Conservation (phyloP, 2,113 vertebrate genomes). For the Saimiri boliviensis region DNA sequence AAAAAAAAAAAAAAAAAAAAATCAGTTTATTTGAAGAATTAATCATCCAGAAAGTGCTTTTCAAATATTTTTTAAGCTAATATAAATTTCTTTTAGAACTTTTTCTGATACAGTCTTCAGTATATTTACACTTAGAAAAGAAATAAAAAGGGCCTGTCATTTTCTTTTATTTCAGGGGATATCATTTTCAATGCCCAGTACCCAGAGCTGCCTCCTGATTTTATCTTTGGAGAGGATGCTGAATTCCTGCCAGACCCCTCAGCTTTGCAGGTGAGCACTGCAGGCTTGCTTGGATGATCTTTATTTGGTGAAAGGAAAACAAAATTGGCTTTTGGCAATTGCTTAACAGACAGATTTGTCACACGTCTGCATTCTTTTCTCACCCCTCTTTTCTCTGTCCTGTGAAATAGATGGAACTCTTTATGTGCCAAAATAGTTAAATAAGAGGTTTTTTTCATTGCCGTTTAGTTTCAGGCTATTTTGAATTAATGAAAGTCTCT, state of each 20-base stretch:
- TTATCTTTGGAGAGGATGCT: conserved; percentile 98
- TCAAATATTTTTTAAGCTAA: conserved; percentile 15
- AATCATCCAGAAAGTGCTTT: conserved; percentile 46
- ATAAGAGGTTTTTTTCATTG: conserved; percentile 23
- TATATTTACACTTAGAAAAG: conserved; percentile 28
- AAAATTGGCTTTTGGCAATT: conserved; percentile 44
- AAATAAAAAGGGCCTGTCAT: conserved; percentile 55
- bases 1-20: background rate
- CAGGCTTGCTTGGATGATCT: background rate
- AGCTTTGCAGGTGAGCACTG: conserved; percentile 92
- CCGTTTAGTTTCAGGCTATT: background rate
- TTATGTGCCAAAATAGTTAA: conserved; percentile 39
- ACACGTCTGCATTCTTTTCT: background rate
- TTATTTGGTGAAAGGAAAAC: conserved; percentile 37
- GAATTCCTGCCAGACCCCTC: conserved; percentile 97
- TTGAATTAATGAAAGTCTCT: conserved; percentile 12
- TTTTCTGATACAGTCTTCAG: background rate
- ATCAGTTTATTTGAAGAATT: conserved; percentile 48
- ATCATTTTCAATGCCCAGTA: conserved; percentile 98
- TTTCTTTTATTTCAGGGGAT: conserved; percentile 90
- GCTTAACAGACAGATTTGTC: conserved; percentile 55
- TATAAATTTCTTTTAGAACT: background rate
- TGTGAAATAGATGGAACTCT: conserved; percentile 1
- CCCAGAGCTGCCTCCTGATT: conserved; percentile 97
- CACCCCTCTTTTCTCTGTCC: background rate